Base-by-base conservation (phyloP, 2,113 vertebrate genomes). In the Trachemys scripta region DNA sequence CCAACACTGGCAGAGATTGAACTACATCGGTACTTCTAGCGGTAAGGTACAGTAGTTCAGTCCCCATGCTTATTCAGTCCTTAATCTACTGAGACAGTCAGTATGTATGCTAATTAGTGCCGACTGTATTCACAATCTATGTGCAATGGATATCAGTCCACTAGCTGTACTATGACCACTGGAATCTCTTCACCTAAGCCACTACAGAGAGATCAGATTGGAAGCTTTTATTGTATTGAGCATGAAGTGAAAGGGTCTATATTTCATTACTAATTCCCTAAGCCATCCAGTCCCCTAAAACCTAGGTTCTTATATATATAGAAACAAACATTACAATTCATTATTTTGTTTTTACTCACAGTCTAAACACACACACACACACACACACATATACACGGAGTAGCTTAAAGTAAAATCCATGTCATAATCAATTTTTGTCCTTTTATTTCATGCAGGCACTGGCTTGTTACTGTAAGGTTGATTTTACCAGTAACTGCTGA, bases 101-200 rank as follows among this genome's bases (percentile, higher is more conserved):
- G 2, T 5, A 6, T 6, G 11, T 5, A 8, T 31, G 10, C 29
- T 50, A 84, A 50, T n/a, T 10, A 56, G 53, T 42, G 4, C 13
- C n/a, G 45, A 27, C 13, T 19, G 9, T 35, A n/a, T 50, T 50
- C 80, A 82, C 24, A 57, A 12, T 29, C 38, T 42, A 31, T 45
- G 10, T 78, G 5, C 22, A 83, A 35, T 1, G 31, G 22, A 82
- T 27, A n/a, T 57, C 1, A 90, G 85, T 78, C 31, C 1, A 80
- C 6, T 4, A 29, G 38, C 10, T n/a, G 78, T 4, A 35, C 9
- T 11, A 5, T 2, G 2, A 0, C 1, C 11, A 79, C 47, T 5
- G 80, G 59, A 87, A 25, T 20, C 2, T 80, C 5, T 80, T 65
- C 45, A 53, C 47, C 56, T 92, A 87, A 53, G 38, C 80, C 17